These are phyloP conservation scores for Brachionus paranguensis DNA, from an alignment of 1,140 invertebrate species.

Conservation along the genomic window DNA sequence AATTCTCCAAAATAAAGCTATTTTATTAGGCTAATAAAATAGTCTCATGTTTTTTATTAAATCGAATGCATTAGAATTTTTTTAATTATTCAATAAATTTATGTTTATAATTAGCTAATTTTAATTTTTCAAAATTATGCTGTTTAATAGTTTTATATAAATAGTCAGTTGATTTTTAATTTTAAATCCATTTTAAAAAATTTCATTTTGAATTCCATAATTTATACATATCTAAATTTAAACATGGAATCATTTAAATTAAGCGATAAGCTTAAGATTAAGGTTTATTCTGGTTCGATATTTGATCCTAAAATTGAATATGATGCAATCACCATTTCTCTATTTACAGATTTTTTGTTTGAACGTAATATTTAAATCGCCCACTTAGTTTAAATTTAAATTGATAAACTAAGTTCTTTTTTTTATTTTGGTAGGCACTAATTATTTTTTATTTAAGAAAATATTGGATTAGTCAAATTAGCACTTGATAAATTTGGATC, in stretches of 20 bases:
- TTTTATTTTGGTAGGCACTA: too few relatives aligned
- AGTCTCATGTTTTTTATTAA: too few relatives aligned
- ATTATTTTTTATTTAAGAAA: neutral
- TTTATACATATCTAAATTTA: neutral
- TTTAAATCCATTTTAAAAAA: too few relatives aligned
- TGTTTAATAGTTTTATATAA: too few relatives aligned
- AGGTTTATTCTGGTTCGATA: constrained; percentile 1
- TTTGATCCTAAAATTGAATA: neutral
- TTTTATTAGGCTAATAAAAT: too few relatives aligned
- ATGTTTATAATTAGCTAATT: too few relatives aligned
- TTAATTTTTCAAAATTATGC: too few relatives aligned
- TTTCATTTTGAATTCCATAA: neutral
- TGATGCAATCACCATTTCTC: neutral
- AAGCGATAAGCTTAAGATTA: neutral
- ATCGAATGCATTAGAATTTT: too few relatives aligned
- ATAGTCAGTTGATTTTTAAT: too few relatives aligned
- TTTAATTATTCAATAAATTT: too few relatives aligned
- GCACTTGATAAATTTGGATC: neutral
- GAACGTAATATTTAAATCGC: neutral
- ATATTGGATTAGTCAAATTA: neutral
- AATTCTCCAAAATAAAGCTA: too few relatives aligned
- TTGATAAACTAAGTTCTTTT: neutral
- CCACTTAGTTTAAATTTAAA: neutral
- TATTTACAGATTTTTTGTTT: neutral
- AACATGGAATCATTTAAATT: neutral